These are phyloP conservation scores for Nephrotoma flavescens DNA, from an alignment of 2,888 invertebrate genomes.

Conservation along the genomic window DNA sequence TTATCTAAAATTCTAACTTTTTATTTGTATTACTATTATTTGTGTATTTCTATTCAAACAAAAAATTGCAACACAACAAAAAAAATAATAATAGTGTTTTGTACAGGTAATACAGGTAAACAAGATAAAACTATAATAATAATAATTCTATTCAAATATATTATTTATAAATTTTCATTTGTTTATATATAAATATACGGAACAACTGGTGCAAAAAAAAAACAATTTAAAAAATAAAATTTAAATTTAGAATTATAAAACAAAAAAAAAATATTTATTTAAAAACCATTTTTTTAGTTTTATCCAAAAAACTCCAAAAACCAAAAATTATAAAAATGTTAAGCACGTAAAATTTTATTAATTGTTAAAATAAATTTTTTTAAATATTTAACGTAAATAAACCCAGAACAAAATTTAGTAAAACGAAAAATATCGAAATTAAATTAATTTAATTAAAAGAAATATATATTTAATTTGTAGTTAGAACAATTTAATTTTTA, in stretches of 20 bases:
- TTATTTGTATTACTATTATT: not conserved
- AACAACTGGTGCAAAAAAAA: not conserved
- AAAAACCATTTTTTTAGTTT: not conserved
- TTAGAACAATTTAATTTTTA: not conserved
- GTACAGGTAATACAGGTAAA: not conserved
- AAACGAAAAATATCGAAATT: not conserved
- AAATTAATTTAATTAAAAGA: not conserved
- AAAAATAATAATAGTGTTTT: not conserved
- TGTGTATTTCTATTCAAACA: not conserved
- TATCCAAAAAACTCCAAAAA: not conserved
- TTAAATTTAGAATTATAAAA: not conserved
- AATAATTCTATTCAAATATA: not conserved
- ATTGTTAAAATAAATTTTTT: not conserved
- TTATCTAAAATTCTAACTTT: not conserved
- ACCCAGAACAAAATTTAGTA: not conserved
- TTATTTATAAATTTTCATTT: not conserved
- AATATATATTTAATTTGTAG: not conserved
- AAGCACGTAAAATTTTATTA: not conserved
- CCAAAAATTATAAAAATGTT: not conserved
- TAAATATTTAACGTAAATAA: not conserved
- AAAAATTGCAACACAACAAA: not conserved
- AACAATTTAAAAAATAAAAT: not conserved
- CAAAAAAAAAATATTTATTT: not conserved
- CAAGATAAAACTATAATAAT: not conserved
- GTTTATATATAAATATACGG: not conserved